A percentile compares a stretch with the other conserved stretches of the same genome.
phyloP scores from a whole-genome alignment of 2,888 invertebrate species.

The Cephonodes hylas region DNA sequence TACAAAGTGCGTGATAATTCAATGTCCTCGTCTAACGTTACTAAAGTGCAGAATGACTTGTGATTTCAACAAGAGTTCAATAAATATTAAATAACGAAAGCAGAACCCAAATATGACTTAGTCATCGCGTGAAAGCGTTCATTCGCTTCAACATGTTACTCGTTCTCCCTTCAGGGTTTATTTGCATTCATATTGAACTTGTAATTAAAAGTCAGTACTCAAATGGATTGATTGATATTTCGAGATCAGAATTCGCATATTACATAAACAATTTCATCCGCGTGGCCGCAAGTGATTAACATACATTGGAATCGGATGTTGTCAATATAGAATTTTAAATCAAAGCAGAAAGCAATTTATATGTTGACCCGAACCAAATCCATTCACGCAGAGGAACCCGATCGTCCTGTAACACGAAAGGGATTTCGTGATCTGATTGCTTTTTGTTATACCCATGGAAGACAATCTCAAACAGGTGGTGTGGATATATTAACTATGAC shows the following conservation, averaged over 20 bases:
- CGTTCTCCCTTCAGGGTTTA: neutral
- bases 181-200: neutral
- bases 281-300: neutral
- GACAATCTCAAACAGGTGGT: neutral
- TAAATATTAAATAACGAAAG: slow-evolving; percentile 6
- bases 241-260: neutral
- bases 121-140: neutral
- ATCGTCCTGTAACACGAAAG: neutral
- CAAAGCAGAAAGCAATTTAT: neutral
- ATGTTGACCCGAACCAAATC: neutral
- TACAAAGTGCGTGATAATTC: slow-evolving; percentile 24
- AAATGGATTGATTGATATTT: neutral
- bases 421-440: neutral
- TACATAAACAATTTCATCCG: neutral
- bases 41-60: slow-evolving; percentile 29
- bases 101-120: neutral
- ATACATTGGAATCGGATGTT: neutral
- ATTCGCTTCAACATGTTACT: neutral
- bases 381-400: too few species aligned
- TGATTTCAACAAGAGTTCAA: neutral
- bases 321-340: neutral
- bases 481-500: neutral
- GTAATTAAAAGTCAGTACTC: neutral
- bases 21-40: slow-evolving; percentile 24
- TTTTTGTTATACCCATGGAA: neutral